Evolutionary conservation across 2,888 invertebrate genomes (phyloP), one percentile per base, ranked within the genome.

Genomic region (Salpingus planirostris): DNA sequence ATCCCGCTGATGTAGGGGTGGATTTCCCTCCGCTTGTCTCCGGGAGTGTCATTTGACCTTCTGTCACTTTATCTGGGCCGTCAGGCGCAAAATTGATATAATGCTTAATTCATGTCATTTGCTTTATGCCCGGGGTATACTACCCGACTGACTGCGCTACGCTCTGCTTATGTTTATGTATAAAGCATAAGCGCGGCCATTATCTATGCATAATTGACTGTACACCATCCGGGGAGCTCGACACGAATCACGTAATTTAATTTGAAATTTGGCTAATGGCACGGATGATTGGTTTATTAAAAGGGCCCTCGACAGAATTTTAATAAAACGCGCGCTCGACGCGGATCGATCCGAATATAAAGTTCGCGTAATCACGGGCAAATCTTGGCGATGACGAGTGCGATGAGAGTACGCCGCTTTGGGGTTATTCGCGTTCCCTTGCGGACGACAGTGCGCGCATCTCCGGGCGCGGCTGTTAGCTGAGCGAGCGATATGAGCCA

Each of bases 81-180:
- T 60, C 64, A 62, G 52, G 64, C 62, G 57, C 61, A 56, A 63
- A 64, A 64, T 64, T 63, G 60, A 64, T 61, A 61, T 61, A 63
- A 62, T 62, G 60, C 57, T 52, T 60, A 60, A 62, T 62, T 60
- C 60, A 57, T 62, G 58, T 59, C 56, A 54, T 56, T 59, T 52
- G 48, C 53, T 54, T 42, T 50, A 52, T 49, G 53, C 48, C 43
- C 35, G 47, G n/a, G 41, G 8, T 18, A 5, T 18, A 8, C 5
- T 18, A 8, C 18, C 18, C 18, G 5, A 18, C 18, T 8, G 5
- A 18, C 18, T 8, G 8, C 8, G 8, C 5, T 18, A 18, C 37
- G 42, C 43, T 43, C 36, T 46, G 53, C 56, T 58, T 55, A 57
- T 60, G 56, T 57, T 55, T 60, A 59, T 58, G 55, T 54, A 59